Base-by-base conservation (phyloP, 2,113 vertebrate genomes). In the Dipodomys merriami region DNA sequence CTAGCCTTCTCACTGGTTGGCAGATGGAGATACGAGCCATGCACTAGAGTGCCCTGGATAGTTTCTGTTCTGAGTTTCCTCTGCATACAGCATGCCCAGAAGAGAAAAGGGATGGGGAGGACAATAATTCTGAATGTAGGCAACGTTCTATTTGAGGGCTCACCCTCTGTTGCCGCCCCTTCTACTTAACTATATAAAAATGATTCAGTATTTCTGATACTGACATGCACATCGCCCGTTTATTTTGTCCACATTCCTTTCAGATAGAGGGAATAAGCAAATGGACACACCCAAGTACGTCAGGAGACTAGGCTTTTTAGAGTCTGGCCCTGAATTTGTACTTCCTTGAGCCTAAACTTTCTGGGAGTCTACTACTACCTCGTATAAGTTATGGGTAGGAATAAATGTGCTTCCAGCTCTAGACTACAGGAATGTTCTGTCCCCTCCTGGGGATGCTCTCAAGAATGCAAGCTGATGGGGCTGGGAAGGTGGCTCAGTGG, bases 371-470 rank as follows among this genome's bases (percentile, higher is more conserved):
- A 62, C 49, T 49, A 49, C 49, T 20, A 74, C 76, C 30, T n/a
- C 78, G 7, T n/a, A 76, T 1, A 44, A 83, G 39, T 72, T 88
- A 78, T 19, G 86, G 53, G 62, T 23, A 27, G 82, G 25, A 22
- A 30, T 74, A 20, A 4, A 33, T 30, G 85, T n/a, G 20, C 30
- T 79, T 79, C 76, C 67, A 71, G 76, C 68, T 79, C 35, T 20
- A 22, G 83, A 49, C 53, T 44, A 16, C 74, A 57, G 79, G 90
- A 77, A 64, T 49, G 60, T 39, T 82, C 60, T 19, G 15, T 29
- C 29, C 95, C 18, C 27, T 74, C 35, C 5, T 44, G 68, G 72
- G 86, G 35, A 23, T 82, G 30, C 85, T 77, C 89, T 93, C 69
- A 49, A 44, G 53, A 57, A 57, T 57, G 53, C 53, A 57, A 29